Base-by-base conservation (phyloP, 2,888 invertebrate species). In the Spatulosminthurus flaviceps region DNA sequence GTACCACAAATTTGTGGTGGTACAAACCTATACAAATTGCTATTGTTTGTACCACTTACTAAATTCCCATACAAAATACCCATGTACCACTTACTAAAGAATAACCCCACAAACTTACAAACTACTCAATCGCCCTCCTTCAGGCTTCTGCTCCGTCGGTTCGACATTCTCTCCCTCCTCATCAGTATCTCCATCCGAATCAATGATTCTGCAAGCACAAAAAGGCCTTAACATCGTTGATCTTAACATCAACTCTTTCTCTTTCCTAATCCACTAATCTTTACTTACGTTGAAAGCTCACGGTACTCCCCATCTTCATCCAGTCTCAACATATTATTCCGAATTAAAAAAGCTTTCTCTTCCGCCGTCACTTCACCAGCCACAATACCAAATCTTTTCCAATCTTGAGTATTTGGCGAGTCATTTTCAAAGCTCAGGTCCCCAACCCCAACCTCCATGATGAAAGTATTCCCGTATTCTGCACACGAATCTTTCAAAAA, bases 221-320 rank as follows among this genome's bases (percentile, higher is more conserved):
- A 67, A 19, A 67, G 4, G 26, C 21, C 13, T 22, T 67, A 26
- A 26, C 16, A 5, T 22, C 41, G 22, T 0, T 4, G 11, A 42
- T 24, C 51, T 19, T 16, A 43, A 22, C 22, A 51, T 26, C 0
- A 9, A 19, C 24, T 13, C 28, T n/a, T 21, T 64, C 29, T 19
- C 19, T n/a, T 74, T 7, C 24, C 26, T 28, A 73, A 26, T 22
- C 26, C 16, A 61, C 24, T 60, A n/a, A 61, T 28, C 28, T 61
- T 61, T 21, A 73, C 82, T 80, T 79, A 84, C 84, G 84, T 84
- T 0, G 84, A 83, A 67, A 81, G 41, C 24, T 84, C 83, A n/a
- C 69, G 72, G 24, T 78, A 76, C 21, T 83, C 81, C n/a, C 81
- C 83, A 67, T 79, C 70, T 1, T 73, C 80, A 13, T 80, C 77